These are phyloP conservation scores for Lampris incognitus DNA, from an alignment of 2,113 vertebrate genomes.

Conservation along the genomic window DNA sequence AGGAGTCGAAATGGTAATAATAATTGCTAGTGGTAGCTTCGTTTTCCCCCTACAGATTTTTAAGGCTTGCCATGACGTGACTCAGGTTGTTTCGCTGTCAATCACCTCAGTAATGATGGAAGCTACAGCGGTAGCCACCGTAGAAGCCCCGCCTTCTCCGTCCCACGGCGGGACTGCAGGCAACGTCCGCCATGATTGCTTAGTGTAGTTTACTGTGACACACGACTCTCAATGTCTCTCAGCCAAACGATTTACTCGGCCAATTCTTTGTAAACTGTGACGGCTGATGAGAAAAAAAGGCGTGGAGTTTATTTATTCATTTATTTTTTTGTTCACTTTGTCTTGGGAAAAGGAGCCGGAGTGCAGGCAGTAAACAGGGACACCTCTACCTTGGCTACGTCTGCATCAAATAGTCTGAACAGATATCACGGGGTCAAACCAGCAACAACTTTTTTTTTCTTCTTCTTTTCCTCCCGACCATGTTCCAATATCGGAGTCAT, in stretches of 20 bases:
- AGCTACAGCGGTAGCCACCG: constrained; percentile 42
- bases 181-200: too few species aligned
- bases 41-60: constrained; percentile 66
- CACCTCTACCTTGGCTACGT: constrained; percentile 42
- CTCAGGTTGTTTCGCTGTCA: constrained; percentile 41
- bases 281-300: not conserved
- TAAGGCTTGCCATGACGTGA: constrained; percentile 83
- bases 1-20: constrained; percentile 79
- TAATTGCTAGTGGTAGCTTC: constrained; percentile 77
- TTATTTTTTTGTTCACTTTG: not conserved
- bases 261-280: too few species aligned
- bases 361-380: not conserved
- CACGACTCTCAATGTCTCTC: too few species aligned
- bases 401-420: constrained; percentile 22
- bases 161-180: too few species aligned
- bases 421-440: constrained; percentile 44
- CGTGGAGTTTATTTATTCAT: not conserved
- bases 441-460: not conserved
- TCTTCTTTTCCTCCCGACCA: constrained; percentile 19
- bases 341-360: not conserved
- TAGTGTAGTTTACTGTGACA: too few species aligned
- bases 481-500: constrained; percentile 45
- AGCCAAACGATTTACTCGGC: too few species aligned
- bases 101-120: constrained; percentile 44
- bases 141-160: constrained; percentile 32